These are phyloP conservation scores for Pholis gunnellus DNA, from an alignment of 2,113 vertebrate genomes.

Conservation along the genomic window DNA sequence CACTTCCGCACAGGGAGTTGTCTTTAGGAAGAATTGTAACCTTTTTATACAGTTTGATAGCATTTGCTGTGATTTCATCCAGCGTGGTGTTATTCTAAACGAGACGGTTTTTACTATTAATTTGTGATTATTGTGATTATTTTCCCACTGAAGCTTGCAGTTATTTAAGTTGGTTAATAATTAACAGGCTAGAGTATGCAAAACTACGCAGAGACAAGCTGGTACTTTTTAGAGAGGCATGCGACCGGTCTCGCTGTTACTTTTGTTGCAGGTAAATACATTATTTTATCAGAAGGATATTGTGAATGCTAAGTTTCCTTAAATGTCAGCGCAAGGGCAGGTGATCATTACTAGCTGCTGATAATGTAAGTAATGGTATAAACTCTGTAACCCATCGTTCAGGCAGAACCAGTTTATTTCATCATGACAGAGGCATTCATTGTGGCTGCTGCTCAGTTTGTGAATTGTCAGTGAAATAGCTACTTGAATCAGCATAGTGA, in stretches of 20 bases:
- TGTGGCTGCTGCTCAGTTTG: background rate
- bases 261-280: conserved; percentile 67
- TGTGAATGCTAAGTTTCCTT: background rate
- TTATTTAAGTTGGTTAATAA: background rate
- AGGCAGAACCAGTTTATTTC: background rate
- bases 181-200: conserved; percentile 52
- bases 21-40: too few relatives aligned
- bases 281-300: background rate
- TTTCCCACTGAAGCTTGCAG: too few relatives aligned
- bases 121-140: background rate
- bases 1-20: background rate
- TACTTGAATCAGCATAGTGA: background rate
- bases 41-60: background rate
- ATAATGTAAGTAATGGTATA: background rate
- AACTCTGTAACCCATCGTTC: background rate
- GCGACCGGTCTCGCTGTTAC: conserved; percentile 38
- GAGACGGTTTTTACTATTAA: background rate
- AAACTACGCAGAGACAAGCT: conserved; percentile 50
- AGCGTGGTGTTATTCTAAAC: fast-evolving
- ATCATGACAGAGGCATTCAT: background rate
- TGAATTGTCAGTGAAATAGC: background rate
- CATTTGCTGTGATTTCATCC: background rate
- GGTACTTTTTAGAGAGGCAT: conserved; percentile 61
- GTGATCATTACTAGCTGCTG: background rate
- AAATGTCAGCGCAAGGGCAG: background rate